Evolutionary conservation across 2,797 vertebrate species (phyloP), one percentile per base, ranked within the genome.

Genomic region (Anguilla anguilla): DNA sequence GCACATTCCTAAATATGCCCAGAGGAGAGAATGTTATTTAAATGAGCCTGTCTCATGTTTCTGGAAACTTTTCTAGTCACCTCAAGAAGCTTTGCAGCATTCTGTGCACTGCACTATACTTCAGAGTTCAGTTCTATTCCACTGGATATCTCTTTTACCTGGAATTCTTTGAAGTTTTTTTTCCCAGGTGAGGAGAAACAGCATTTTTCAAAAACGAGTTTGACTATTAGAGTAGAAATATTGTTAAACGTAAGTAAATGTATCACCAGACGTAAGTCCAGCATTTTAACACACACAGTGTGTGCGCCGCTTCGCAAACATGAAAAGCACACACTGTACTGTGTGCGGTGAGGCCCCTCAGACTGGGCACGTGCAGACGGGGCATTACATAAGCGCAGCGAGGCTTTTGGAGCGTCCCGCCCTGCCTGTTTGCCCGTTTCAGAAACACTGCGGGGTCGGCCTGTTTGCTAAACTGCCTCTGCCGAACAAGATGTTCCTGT

Each of bases 321-420:
- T 84, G 89, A 74, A 88, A 90, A 91, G 94, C 91, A 94, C 94
- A 95, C 72, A 67, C 13, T 93, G 93, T 95, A 91, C 92, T 94
- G 92, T 84, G 82, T 86, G 74, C 31, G 81, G 85, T 87, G 90
- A 89, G 79, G 87, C 90, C 87, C 90, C 92, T 85, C 86, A 88
- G 28, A 86, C 90, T 87, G 19, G 6, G 87, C 90, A 89, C 3
- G 22, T 89, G 92, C 83, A 25, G 57, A 87, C 88, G 46, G 88
- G 11, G 25, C 39, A 53, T 93, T 94, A 74, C 89, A 90, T 92
- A 93, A 93, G 83, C 5, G 39, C 6, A 7, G 35, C 69, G 10
- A 4, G 31, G 64, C 55, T 88, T 85, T 86, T 61, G 85, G 59
- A 88, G 53, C 25, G 55, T 17, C 83, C 74, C 61, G 13, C 59